Evolutionary conservation across 2,888 invertebrate species (phyloP).

Genomic region (Andrena fulva): DNA sequence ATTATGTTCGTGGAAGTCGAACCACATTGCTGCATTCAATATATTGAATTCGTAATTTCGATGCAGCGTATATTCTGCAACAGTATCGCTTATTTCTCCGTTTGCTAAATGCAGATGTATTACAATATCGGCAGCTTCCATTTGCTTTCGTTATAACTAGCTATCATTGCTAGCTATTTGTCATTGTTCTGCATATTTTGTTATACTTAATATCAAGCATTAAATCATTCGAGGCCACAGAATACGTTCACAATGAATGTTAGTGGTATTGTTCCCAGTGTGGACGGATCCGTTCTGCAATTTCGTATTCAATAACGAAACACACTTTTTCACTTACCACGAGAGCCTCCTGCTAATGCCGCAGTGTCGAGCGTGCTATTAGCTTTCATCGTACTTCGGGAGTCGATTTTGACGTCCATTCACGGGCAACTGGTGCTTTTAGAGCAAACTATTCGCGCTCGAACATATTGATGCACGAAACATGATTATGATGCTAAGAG

Average conservation of each 20-base stretch:
- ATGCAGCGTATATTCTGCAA: not conserved
- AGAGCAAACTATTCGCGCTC: conserved; percentile 16
- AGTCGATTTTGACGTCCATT: conserved; percentile 37
- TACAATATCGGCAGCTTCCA: not conserved
- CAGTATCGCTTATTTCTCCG: not conserved
- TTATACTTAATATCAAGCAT: no score
- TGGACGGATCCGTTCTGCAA: conserved; percentile 1
- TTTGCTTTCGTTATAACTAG: not conserved
- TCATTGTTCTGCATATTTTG: no score
- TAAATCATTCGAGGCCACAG: not conserved
- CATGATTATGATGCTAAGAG: conserved; percentile 30
- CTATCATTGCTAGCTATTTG: not conserved
- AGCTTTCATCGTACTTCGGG: conserved; percentile 1
- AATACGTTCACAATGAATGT: not conserved
- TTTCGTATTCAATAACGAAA: conserved; percentile 41
- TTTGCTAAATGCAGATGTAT: not conserved
- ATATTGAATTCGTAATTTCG: conserved; percentile 38
- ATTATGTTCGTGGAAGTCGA: not conserved
- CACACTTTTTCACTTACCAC: conserved; percentile 54
- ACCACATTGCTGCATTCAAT: conserved; percentile 6
- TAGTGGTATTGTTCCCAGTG: not conserved
- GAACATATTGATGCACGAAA: conserved; percentile 31
- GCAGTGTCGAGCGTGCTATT: conserved; percentile 18
- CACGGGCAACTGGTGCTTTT: conserved; percentile 30
- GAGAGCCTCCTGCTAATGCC: conserved; percentile 42